Conservation (phyloP, 2,797 vertebrate genomes). For the Argentina silus region DNA sequence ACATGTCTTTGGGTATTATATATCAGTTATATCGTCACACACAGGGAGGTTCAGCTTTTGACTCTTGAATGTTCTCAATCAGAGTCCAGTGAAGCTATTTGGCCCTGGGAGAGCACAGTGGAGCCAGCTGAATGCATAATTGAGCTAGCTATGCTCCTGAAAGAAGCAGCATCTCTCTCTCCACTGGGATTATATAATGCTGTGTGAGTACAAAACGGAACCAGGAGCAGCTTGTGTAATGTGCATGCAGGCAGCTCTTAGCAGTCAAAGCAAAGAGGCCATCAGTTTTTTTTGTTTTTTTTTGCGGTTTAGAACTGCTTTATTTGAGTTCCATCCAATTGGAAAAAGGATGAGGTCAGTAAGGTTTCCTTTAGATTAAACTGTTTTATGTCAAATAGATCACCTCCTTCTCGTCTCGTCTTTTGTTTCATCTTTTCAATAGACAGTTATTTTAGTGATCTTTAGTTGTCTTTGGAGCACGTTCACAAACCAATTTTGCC, state of each 20-base stretch:
- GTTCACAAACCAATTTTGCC: too few relatives aligned
- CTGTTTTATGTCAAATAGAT: not conserved
- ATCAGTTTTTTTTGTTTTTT: not conserved
- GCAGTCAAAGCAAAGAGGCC: conserved; percentile 10
- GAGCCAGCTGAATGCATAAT: conserved; percentile 44
- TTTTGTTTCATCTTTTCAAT: not conserved
- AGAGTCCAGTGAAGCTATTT: not conserved
- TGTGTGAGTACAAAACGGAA: conserved; percentile 41
- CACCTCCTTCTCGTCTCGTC: not conserved
- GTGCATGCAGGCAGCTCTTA: conserved; percentile 38
- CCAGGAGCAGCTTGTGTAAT: conserved; percentile 54
- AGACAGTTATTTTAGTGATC: not conserved
- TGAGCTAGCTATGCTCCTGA: conserved; percentile 28
- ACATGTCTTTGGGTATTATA: not conserved
- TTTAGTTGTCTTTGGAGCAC: too few relatives aligned
- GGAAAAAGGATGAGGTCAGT: not conserved
- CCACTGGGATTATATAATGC: conserved; percentile 52
- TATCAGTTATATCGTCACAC: conserved; percentile 1
- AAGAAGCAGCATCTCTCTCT: conserved; percentile 20
- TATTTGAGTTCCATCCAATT: not conserved
- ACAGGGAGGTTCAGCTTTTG: not conserved
- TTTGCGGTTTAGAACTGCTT: not conserved
- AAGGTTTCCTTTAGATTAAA: not conserved
- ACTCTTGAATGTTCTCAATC: conserved; percentile 6
- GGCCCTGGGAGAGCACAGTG: conserved; percentile 15